Percentiles rank a stretch among this genome's conserved stretches.
Conservation (phyloP, 2,113 vertebrate species). For the Epinephelus lanceolatus region DNA sequence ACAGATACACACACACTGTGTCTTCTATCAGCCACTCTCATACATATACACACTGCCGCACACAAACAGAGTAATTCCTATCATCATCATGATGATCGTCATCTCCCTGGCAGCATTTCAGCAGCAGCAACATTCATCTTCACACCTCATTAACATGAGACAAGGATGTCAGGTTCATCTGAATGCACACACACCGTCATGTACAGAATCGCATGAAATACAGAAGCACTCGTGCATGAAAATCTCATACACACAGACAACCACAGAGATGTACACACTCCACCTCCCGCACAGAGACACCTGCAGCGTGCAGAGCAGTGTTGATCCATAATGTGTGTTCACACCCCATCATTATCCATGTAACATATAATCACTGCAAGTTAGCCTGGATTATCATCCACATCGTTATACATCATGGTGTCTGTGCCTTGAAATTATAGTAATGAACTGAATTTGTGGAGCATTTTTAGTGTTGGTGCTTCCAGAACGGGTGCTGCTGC, state of each 20-base stretch:
- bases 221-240: not conserved
- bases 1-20: not conserved
- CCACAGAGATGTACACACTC: not conserved
- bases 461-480: too few relatives aligned
- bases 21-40: not conserved
- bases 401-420: too few relatives aligned
- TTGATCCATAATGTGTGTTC: slow-evolving; percentile 12
- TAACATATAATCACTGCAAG: slow-evolving; percentile 29
- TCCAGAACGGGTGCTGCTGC: not conserved
- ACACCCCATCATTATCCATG: slow-evolving; percentile 27
- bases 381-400: slow-evolving; percentile 17
- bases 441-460: too few relatives aligned
- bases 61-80: slow-evolving; percentile 16
- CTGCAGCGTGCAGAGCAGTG: slow-evolving; percentile 22
- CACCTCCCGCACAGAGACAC: not conserved
- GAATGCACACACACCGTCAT: not conserved
- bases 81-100: slow-evolving; percentile 26
- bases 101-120: slow-evolving; percentile 21
- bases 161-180: slow-evolving; percentile 25
- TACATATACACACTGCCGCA: not conserved
- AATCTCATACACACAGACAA: not conserved
- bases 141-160: slow-evolving; percentile 47
- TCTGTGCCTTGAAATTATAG: too few relatives aligned
- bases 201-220: not conserved
- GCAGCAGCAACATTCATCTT: slow-evolving; percentile 41